These are phyloP conservation scores for Telmatochromis bifrenatus DNA, from an alignment of 2,113 vertebrate species.

Conservation along the genomic window DNA sequence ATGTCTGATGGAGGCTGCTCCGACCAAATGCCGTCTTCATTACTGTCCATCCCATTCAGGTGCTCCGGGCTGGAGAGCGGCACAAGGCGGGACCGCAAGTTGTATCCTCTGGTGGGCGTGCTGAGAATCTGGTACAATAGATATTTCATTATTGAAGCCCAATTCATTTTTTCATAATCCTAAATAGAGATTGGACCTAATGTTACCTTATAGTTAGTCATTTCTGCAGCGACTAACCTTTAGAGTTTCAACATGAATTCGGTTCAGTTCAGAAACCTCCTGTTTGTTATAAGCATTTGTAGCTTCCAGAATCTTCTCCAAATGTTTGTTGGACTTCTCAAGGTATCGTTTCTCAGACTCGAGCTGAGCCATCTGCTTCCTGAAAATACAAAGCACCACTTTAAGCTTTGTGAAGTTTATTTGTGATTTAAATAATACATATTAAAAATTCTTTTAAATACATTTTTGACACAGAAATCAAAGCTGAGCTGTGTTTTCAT, in stretches of 20 bases:
- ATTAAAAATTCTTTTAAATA: not conserved
- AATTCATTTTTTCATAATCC: not conserved
- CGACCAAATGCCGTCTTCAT: slow-evolving; percentile 70
- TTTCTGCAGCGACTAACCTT: slow-evolving; percentile 70
- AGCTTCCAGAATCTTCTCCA: slow-evolving; percentile 93
- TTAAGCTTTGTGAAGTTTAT: not conserved
- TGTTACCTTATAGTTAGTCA: not conserved
- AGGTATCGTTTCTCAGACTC: slow-evolving; percentile 89
- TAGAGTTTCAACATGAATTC: slow-evolving; percentile 85
- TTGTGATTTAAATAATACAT: not conserved
- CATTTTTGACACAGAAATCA: not conserved
- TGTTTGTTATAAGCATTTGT: slow-evolving; percentile 83
- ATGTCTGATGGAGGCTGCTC: slow-evolving; percentile 83
- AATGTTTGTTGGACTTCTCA: slow-evolving; percentile 83
- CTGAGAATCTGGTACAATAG: slow-evolving; percentile 78
- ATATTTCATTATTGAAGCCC: not conserved
- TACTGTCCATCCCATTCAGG: slow-evolving; percentile 21
- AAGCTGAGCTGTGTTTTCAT: not conserved
- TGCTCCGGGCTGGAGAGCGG: slow-evolving; percentile 78
- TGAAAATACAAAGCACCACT: slow-evolving; percentile 52
- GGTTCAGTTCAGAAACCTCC: slow-evolving; percentile 88
- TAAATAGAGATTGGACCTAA: not conserved
- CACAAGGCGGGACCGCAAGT: slow-evolving; percentile 74
- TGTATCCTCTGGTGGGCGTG: slow-evolving; percentile 86
- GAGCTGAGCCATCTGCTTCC: slow-evolving; percentile 84